Evolutionary conservation across 2,113 vertebrate genomes (phyloP).

Genomic region (Dinomys branickii): DNA sequence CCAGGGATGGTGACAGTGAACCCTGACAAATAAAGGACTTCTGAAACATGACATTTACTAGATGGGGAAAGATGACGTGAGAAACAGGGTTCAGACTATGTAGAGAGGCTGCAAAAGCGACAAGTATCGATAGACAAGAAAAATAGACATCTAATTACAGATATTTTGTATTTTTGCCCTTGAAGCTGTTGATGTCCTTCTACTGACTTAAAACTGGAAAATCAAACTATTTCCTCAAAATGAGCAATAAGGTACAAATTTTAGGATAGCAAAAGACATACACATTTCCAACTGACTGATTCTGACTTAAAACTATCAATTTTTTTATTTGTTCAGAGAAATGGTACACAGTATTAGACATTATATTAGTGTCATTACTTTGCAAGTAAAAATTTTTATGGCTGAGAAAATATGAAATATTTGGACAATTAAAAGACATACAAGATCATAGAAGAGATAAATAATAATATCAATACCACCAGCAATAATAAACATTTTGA

Average conservation of each 20-base stretch:
- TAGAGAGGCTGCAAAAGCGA: background rate
- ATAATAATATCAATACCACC: background rate
- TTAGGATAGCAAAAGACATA: background rate
- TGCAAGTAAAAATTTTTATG: background rate
- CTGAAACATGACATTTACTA: conserved; percentile 5
- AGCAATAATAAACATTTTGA: background rate
- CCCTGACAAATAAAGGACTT: background rate
- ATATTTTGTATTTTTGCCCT: background rate
- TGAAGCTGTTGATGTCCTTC: too few species aligned
- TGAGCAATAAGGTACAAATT: background rate
- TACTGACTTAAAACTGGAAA: background rate
- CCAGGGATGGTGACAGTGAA: background rate
- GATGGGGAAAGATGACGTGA: background rate
- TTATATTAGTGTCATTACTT: background rate
- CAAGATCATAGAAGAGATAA: background rate
- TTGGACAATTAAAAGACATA: background rate
- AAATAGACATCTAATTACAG: background rate
- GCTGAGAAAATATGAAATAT: background rate
- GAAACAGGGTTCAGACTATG: background rate
- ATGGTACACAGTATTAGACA: background rate
- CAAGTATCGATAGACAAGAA: background rate
- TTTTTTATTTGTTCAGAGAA: background rate
- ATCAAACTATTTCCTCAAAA: background rate
- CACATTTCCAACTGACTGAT: background rate
- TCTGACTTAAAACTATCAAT: background rate